phyloP scores from a whole-genome alignment of 1,140 invertebrate genomes.

The Penaeus chinensis region DNA sequence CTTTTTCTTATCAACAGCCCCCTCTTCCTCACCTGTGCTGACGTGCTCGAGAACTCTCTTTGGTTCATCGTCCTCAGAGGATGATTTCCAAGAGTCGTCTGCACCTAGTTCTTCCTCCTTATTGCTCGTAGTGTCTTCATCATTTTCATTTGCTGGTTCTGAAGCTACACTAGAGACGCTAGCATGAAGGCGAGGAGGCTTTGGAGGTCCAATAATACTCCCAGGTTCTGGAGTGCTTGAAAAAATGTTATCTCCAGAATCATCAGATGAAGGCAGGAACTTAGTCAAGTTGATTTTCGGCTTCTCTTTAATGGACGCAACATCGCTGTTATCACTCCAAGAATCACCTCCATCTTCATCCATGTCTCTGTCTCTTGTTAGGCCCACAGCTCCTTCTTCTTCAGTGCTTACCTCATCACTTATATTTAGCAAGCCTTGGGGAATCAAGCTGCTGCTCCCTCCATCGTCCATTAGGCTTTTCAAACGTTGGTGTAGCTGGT shows the following conservation, averaged over 20 bases:
- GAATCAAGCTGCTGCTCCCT: slow-evolving; percentile 10
- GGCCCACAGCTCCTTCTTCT: slow-evolving; percentile 9
- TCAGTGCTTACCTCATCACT: slow-evolving; percentile 48
- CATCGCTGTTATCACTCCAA: slow-evolving; percentile 51
- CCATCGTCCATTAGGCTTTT: slow-evolving; percentile 18
- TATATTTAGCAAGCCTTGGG: slow-evolving; percentile 40
- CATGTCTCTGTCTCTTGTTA: not conserved
- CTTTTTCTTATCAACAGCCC: not conserved
- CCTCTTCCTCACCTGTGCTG: not conserved
- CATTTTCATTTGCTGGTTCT: not conserved
- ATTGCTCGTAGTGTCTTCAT: not conserved
- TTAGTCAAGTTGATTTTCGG: slow-evolving; percentile 46
- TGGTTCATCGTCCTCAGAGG: slow-evolving; percentile 46
- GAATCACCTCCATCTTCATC: slow-evolving; percentile 40
- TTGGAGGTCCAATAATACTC: slow-evolving; percentile 31
- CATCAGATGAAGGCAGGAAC: slow-evolving; percentile 49
- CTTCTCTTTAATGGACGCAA: slow-evolving; percentile 45
- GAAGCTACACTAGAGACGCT: slow-evolving; percentile 41
- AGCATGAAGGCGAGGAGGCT: slow-evolving; percentile 46
- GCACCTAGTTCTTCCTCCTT: slow-evolving; percentile 3
- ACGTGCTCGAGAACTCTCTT: not conserved
- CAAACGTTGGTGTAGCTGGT: slow-evolving; percentile 38
- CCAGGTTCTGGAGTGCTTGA: not conserved
- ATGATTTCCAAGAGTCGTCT: slow-evolving; percentile 51
- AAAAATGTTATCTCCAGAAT: slow-evolving; percentile 16